Conservation (phyloP, 2,888 invertebrate genomes). For the Pristionchus arcanus region DNA sequence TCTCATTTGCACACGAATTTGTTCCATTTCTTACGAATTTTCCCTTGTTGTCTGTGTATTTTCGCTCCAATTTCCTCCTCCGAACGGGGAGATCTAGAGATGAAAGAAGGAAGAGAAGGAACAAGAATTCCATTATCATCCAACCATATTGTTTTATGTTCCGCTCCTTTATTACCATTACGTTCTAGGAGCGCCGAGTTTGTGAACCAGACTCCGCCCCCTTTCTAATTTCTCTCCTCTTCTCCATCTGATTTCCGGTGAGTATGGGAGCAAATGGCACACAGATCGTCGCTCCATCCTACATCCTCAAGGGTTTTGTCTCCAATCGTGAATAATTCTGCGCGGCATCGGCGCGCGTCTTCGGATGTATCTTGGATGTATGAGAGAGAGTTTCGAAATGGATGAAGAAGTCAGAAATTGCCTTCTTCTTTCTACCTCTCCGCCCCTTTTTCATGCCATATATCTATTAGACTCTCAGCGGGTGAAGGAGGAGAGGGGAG, state of each 20-base stretch:
- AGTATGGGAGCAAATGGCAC: background rate
- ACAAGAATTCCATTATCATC: background rate
- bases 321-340: conserved; percentile 21
- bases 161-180: background rate
- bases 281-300: background rate
- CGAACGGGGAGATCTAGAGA: background rate
- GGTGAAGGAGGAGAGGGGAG: background rate
- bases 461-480: conserved; percentile 38
- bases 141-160: conserved; percentile 4
- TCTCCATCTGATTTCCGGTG: conserved; percentile 11
- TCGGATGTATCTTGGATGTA: background rate
- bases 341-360: background rate
- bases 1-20: background rate
- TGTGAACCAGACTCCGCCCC: conserved; percentile 12
- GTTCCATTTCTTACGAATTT: background rate
- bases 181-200: background rate
- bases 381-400: background rate
- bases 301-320: background rate
- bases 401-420: background rate
- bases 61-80: background rate
- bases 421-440: background rate
- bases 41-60: background rate
- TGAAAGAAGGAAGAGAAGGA: background rate
- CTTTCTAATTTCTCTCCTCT: background rate
- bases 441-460: conserved; percentile 9